A percentile compares a stretch with the other conserved stretches of the same genome.
Evolutionary conservation across 1,140 invertebrate species (phyloP).

Genomic region (Lepidurus arcticus): DNA sequence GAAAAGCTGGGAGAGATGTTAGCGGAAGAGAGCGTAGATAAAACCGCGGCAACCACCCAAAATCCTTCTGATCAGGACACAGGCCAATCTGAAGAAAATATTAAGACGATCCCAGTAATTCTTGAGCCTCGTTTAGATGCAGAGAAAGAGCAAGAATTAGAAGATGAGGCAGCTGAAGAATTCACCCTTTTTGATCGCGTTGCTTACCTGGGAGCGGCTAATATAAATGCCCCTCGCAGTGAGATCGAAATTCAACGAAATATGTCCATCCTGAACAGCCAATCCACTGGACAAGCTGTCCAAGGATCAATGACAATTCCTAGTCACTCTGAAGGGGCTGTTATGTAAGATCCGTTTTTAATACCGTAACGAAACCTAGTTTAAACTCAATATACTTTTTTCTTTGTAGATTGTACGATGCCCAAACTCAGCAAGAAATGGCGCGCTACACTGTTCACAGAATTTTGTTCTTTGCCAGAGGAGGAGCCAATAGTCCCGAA

Average conservation of each 20-base stretch:
- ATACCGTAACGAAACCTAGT: background rate
- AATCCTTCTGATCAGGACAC: background rate
- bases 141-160: slow-evolving; percentile 29
- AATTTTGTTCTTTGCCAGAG: slow-evolving; percentile 91
- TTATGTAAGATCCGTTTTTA: slow-evolving; percentile 48
- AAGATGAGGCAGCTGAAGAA: slow-evolving; percentile 34
- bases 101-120: background rate
- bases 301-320: slow-evolving; percentile 82
- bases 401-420: slow-evolving; percentile 74
- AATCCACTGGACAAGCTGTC: slow-evolving; percentile 61
- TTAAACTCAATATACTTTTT: slow-evolving; percentile 30
- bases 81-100: background rate
- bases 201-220: slow-evolving; percentile 86
- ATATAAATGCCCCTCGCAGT: slow-evolving; percentile 86
- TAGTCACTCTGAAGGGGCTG: slow-evolving; percentile 66
- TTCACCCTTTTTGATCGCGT: slow-evolving; percentile 74
- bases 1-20: slow-evolving; percentile 67
- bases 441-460: slow-evolving; percentile 83
- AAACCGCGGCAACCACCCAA: slow-evolving; percentile 20
- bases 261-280: slow-evolving; percentile 80
- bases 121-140: background rate
- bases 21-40: slow-evolving; percentile 45
- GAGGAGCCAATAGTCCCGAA: slow-evolving; percentile 72
- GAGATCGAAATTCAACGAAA: slow-evolving; percentile 93
- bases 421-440: slow-evolving; percentile 73